These are phyloP conservation scores for Ethmia dodecea DNA, from an alignment of 2,888 invertebrate species.

Conservation along the genomic window DNA sequence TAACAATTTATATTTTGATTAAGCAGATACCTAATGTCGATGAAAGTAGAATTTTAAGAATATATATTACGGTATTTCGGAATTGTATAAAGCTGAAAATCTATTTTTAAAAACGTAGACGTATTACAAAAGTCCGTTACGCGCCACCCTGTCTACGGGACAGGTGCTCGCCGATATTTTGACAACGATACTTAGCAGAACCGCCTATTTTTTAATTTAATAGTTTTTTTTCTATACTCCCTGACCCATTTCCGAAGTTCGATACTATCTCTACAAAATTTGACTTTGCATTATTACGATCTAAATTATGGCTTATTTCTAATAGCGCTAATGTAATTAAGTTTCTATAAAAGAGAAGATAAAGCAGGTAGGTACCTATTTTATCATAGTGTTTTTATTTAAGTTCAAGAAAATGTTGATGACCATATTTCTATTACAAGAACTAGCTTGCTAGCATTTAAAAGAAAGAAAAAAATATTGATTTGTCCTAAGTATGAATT, in stretches of 20 bases:
- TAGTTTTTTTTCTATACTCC: conserved; percentile 47
- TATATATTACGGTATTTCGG: neutral
- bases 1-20: conserved; percentile 1
- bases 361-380: too few relatives aligned
- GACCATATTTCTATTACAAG: too few relatives aligned
- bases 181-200: conserved; percentile 74
- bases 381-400: too few relatives aligned
- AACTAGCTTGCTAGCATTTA: too few relatives aligned
- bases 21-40: neutral
- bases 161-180: conserved; percentile 72
- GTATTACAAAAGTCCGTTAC: conserved; percentile 44
- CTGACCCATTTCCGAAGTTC: conserved; percentile 58
- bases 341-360: too few relatives aligned
- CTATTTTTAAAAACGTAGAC: conserved; percentile 8
- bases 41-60: neutral
- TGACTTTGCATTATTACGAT: conserved; percentile 42
- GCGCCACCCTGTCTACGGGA: conserved; percentile 60
- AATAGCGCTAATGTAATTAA: conserved; percentile 29
- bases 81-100: too few relatives aligned
- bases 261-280: conserved; percentile 49
- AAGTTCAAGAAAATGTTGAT: too few relatives aligned
- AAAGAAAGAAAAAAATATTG: too few relatives aligned
- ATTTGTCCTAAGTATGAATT: too few relatives aligned
- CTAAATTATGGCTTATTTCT: conserved; percentile 30
- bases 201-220: conserved; percentile 62